Conservation (phyloP, 2,888 invertebrate genomes). For the Dicyrtoma fusca region DNA sequence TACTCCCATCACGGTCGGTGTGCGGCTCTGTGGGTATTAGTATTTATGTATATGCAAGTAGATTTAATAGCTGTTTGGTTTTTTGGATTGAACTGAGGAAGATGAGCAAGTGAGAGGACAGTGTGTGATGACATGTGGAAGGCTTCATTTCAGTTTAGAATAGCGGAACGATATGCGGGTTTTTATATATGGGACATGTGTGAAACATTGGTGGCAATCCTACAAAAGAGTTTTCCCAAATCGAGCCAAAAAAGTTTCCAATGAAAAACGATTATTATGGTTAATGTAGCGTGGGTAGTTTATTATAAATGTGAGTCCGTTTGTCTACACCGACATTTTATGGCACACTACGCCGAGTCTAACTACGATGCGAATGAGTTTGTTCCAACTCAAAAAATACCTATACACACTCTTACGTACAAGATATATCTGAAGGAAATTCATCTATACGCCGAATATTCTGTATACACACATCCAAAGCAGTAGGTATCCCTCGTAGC, state of each 20-base stretch:
- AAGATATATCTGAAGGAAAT: too few species aligned
- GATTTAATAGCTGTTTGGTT: background rate
- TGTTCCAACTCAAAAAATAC: slow-evolving; percentile 25
- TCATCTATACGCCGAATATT: too few species aligned
- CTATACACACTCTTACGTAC: too few species aligned
- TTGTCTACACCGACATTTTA: slow-evolving; percentile 42
- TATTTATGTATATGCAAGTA: background rate
- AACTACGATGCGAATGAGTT: background rate
- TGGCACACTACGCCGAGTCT: slow-evolving; percentile 10
- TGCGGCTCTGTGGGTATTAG: too few species aligned
- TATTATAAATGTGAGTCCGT: slow-evolving; percentile 55
- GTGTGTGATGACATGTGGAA: slow-evolving; percentile 42
- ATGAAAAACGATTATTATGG: slow-evolving; percentile 57
- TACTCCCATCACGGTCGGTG: too few species aligned
- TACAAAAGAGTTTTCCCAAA: slow-evolving; percentile 31
- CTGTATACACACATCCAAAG: too few species aligned
- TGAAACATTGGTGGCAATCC: slow-evolving; percentile 36
- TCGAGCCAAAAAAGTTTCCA: slow-evolving; percentile 46
- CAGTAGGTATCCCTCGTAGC: too few species aligned
- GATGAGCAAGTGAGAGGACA: slow-evolving; percentile 1
- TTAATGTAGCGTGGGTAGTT: slow-evolving; percentile 56
- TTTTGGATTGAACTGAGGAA: background rate
- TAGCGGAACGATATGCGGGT: slow-evolving; percentile 44
- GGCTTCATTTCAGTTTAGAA: slow-evolving; percentile 40
- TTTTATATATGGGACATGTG: slow-evolving; percentile 45